Evolutionary conservation across 1,140 invertebrate species (phyloP), one percentile per base, ranked within the genome.

Genomic region (Bacillus rossius): DNA sequence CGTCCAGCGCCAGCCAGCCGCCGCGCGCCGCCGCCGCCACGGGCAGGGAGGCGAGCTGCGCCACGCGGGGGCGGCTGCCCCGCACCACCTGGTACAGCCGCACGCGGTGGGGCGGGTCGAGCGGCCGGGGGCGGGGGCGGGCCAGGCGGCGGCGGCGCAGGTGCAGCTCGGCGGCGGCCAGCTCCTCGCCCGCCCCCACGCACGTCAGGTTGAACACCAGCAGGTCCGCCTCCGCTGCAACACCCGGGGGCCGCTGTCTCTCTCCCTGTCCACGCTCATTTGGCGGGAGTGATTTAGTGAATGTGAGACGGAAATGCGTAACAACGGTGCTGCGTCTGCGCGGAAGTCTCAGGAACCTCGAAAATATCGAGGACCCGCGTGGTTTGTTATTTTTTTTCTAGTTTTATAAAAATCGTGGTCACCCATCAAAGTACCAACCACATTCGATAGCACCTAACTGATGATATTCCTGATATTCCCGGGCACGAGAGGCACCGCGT

Each of bases 161-260:
- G 62, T 82, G 83, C 23, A 85, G 73, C 63, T 85, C 82, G 0
- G 81, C 81, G 45, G 81, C 77, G 38, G 83, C 59, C 2, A 84
- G 71, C 8, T 74, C 75, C 64, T 85, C 83, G 26, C 64, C 67
- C n/a, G 60, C 64, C 45, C 73, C 72, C 34, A 81, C 62, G 7
- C 74, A 70, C 3, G 76, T 76, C 23, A 83, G 67, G 59, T 83
- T 82, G 68, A 81, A 83, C 34, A 75, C 29, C 14, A 57, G 43
- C 45, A 57, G 23, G 17, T 57, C 55, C 17, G 40, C 38, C 19
- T 23, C 20, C 16, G 20, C 47, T 49, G 47, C 47, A 13, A 45
- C n/a, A 40, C 10, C n/a, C 10, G 38, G n/a, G n/a, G n/a, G 10
- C 10, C 38, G n/a, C 10, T 40, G n/a, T 13, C 38, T 40, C 10